Conservation (phyloP, 2,888 invertebrate species). For the Congeria kusceri region DNA sequence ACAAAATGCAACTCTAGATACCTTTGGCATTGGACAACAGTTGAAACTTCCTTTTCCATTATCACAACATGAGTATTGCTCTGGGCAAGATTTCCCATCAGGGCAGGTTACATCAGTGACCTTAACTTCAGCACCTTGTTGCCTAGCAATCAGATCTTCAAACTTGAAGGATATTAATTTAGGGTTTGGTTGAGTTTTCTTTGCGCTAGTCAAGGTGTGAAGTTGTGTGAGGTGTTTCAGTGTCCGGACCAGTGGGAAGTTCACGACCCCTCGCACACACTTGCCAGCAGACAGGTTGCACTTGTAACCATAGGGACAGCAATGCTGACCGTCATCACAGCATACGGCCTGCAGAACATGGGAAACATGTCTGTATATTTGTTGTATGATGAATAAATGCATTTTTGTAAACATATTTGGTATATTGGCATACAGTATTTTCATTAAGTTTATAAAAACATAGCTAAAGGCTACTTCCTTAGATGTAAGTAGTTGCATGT, state of each 20-base stretch:
- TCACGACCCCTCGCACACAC: constrained; percentile 28
- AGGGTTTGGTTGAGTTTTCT: neutral
- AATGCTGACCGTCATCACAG: constrained; percentile 79
- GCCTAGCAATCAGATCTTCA: neutral
- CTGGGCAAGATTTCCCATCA: constrained; percentile 65
- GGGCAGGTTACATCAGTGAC: constrained; percentile 52
- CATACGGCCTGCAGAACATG: constrained; percentile 71
- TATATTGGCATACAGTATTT: too few species aligned
- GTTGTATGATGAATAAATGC: too few species aligned
- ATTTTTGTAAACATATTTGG: too few species aligned
- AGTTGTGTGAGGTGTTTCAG: neutral
- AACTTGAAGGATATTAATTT: too few species aligned
- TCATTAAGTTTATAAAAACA: too few species aligned
- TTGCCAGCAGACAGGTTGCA: constrained; percentile 59
- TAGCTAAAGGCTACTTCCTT: too few species aligned
- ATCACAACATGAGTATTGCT: constrained; percentile 78
- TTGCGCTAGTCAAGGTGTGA: neutral
- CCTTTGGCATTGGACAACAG: constrained; percentile 82
- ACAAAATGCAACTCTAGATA: constrained; percentile 33
- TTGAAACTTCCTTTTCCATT: constrained; percentile 72
- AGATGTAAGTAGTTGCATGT: too few species aligned
- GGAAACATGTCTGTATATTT: constrained; percentile 11
- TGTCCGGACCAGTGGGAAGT: constrained; percentile 29
- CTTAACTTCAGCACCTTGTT: neutral
- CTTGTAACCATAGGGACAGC: constrained; percentile 76